Conservation (phyloP, 1,140 invertebrate species). For the Metaphire vulgaris region DNA sequence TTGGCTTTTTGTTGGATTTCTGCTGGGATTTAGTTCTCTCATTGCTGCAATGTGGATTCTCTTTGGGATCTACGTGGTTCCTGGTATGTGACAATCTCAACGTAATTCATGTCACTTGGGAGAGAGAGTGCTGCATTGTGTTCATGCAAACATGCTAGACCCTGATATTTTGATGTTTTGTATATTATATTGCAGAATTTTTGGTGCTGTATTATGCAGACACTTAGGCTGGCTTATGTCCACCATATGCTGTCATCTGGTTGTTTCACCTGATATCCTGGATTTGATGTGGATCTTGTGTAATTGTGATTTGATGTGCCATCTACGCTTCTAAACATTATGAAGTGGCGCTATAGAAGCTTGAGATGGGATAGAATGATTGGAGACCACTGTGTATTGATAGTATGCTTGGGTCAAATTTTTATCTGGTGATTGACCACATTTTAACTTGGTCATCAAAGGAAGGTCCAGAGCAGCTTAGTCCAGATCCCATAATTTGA, state of each 20-base stretch:
- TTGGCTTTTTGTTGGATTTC: constrained; percentile 95
- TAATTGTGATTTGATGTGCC: too few relatives aligned
- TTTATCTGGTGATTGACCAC: too few relatives aligned
- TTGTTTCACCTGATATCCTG: too few relatives aligned
- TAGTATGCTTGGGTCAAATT: too few relatives aligned
- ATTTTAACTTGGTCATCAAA: too few relatives aligned
- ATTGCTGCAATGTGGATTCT: constrained; percentile 94
- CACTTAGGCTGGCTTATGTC: neutral
- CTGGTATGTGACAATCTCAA: constrained; percentile 15
- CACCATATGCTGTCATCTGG: neutral
- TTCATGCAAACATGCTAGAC: neutral
- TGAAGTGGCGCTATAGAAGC: too few relatives aligned
- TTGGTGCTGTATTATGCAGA: neutral
- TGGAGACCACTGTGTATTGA: too few relatives aligned
- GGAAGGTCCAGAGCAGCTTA: too few relatives aligned
- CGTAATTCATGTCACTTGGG: neutral
- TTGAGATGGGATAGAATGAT: too few relatives aligned
- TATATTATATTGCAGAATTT: neutral
- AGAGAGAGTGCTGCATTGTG: neutral
- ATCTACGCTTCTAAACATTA: too few relatives aligned
- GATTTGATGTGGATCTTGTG: too few relatives aligned
- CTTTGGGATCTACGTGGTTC: constrained; percentile 62
- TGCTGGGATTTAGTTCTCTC: constrained; percentile 88
- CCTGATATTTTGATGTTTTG: neutral
- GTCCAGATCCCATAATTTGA: too few relatives aligned